phyloP scores from a whole-genome alignment of 64 coral and sea anemone genomes.

The Pocillopora verrucosa region DNA sequence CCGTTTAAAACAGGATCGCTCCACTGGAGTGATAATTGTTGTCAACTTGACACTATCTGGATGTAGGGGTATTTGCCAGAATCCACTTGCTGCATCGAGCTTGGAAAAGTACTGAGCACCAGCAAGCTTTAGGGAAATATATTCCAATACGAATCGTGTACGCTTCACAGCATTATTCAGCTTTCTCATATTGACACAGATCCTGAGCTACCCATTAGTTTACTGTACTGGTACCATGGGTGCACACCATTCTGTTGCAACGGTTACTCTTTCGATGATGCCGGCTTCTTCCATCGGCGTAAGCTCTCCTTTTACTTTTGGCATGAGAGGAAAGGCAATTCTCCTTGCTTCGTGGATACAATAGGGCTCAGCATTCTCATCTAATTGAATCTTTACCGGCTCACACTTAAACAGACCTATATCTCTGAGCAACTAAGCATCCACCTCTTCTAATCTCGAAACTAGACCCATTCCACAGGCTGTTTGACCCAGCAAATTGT shows the following conservation, averaged over 20 bases:
- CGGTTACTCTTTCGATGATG: constrained; percentile 47
- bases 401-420: constrained; percentile 27
- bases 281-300: constrained; percentile 17
- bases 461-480: constrained; percentile 9
- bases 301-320: constrained; percentile 44
- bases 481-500: neutral
- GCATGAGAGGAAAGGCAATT: constrained; percentile 46
- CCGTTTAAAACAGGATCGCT: neutral
- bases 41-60: constrained; percentile 37
- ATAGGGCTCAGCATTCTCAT: constrained; percentile 20
- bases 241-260: constrained; percentile 47
- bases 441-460: neutral
- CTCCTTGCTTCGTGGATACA: constrained; percentile 26
- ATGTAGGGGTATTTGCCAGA: constrained; percentile 52
- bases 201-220: constrained; percentile 37
- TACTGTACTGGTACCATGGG: constrained; percentile 42
- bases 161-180: constrained; percentile 53
- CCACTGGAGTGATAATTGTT: constrained; percentile 47
- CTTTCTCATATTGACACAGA: constrained; percentile 49
- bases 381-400: constrained; percentile 12
- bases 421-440: neutral
- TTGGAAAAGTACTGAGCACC: neutral
- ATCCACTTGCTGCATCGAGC: constrained; percentile 11
- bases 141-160: neutral
- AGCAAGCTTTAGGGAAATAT: neutral